Percentiles rank a stretch among this genome's conserved stretches.
These are phyloP conservation scores for Aelia acuminata DNA, from an alignment of 2,888 invertebrate genomes.

Conservation along the genomic window DNA sequence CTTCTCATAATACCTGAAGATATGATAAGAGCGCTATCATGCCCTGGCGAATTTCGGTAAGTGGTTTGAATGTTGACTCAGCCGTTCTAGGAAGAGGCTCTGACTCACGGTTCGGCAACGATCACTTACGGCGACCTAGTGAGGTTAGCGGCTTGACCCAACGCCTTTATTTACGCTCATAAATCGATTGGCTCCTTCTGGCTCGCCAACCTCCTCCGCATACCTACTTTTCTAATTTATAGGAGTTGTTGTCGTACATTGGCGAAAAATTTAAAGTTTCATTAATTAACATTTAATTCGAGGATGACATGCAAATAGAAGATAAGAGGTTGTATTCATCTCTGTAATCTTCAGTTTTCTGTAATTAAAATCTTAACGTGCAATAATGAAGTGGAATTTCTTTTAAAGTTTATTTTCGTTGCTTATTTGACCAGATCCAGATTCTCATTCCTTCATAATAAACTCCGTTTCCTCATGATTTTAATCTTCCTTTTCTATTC, in stretches of 20 bases:
- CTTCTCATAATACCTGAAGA: background rate
- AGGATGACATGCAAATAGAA: too few relatives aligned
- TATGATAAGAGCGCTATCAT: slow-evolving; percentile 2
- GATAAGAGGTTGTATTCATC: too few relatives aligned
- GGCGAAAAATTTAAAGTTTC: background rate
- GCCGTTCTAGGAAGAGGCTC: background rate
- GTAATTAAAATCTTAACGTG: too few relatives aligned
- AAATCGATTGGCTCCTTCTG: background rate
- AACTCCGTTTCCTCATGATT: too few relatives aligned
- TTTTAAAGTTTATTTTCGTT: too few relatives aligned
- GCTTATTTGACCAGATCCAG: too few relatives aligned
- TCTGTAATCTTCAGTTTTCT: too few relatives aligned
- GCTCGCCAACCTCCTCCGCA: background rate
- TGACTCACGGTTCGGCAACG: background rate
- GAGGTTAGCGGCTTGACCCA: background rate
- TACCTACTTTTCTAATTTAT: background rate
- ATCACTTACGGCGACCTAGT: background rate
- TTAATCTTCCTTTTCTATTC: too few relatives aligned
- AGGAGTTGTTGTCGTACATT: background rate
- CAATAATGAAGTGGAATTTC: too few relatives aligned
- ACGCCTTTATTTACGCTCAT: slow-evolving; percentile 2
- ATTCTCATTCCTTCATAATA: too few relatives aligned
- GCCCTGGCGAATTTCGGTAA: background rate
- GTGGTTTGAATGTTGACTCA: background rate
- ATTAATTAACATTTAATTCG: too few relatives aligned